A percentile compares a stretch with the other conserved stretches of the same genome.
Conservation (phyloP, 2,888 invertebrate genomes). For the Aplocera efformata region DNA sequence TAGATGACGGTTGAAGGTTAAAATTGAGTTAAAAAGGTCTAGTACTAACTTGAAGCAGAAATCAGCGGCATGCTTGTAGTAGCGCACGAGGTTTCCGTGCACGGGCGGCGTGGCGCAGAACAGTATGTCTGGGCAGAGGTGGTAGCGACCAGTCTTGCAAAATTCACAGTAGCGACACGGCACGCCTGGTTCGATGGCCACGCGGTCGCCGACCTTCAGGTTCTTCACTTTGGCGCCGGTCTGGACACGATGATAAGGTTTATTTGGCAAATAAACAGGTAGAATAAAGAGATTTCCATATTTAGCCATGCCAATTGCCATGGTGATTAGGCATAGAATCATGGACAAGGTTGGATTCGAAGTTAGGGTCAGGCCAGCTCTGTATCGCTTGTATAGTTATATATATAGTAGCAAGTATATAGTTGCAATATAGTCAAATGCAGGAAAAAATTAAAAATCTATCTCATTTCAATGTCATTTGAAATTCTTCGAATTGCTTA, state of each 20-base stretch:
- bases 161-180: constrained; percentile 91
- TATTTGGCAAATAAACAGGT: background rate
- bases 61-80: constrained; percentile 93
- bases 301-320: too few relatives aligned
- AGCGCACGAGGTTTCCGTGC: constrained; percentile 93
- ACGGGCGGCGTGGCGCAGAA: constrained; percentile 98
- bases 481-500: too few relatives aligned
- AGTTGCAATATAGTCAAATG: too few relatives aligned
- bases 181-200: constrained; percentile 96
- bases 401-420: too few relatives aligned
- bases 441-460: too few relatives aligned
- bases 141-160: constrained; percentile 94
- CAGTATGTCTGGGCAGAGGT: constrained; percentile 91
- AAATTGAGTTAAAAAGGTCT: too few relatives aligned
- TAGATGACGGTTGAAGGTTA: too few relatives aligned
- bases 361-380: too few relatives aligned
- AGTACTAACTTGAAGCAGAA: constrained; percentile 92
- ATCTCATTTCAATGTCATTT: too few relatives aligned
- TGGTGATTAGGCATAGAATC: too few relatives aligned
- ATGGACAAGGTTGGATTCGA: too few relatives aligned
- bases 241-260: constrained; percentile 33
- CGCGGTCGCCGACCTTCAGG: constrained; percentile 90
- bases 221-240: constrained; percentile 81
- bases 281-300: background rate
- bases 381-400: too few relatives aligned